These are phyloP conservation scores for Drusus annulatus DNA, from an alignment of 1,140 invertebrate species.

Conservation along the genomic window DNA sequence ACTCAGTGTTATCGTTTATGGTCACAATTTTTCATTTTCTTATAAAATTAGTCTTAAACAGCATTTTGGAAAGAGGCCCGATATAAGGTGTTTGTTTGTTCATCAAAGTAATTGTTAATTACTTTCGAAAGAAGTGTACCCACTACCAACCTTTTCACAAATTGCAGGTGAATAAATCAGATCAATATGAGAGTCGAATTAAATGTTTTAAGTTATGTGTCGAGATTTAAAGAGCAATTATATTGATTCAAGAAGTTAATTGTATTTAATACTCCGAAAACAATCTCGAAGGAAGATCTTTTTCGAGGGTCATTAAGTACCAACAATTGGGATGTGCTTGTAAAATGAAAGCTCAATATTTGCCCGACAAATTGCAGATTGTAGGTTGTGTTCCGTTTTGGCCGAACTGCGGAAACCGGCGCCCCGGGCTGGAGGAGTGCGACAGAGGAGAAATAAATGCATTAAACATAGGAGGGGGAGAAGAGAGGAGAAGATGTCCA, in stretches of 20 bases:
- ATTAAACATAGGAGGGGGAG: too few species aligned
- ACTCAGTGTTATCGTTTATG: too few species aligned
- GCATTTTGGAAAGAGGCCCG: too few species aligned
- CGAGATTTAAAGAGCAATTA: not conserved
- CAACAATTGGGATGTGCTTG: too few species aligned
- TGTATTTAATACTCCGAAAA: not conserved
- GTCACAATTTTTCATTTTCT: too few species aligned
- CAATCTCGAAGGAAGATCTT: not conserved
- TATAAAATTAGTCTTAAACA: too few species aligned
- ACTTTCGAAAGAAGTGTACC: not conserved
- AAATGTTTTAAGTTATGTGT: not conserved
- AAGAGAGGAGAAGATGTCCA: too few species aligned
- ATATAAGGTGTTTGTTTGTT: too few species aligned
- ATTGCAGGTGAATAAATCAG: not conserved
- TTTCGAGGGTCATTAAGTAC: not conserved
- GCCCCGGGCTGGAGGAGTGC: not conserved
- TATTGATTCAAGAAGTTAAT: slow-evolving; percentile 14
- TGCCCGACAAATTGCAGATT: slow-evolving; percentile 9
- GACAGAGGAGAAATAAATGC: too few species aligned
- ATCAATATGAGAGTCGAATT: not conserved
- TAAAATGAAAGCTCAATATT: not conserved
- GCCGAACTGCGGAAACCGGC: not conserved
- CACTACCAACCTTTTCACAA: not conserved
- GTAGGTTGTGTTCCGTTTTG: not conserved
- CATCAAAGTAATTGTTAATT: too few species aligned